Percentiles rank a stretch among this genome's conserved stretches.
Conservation (phyloP, 2,113 vertebrate species). For the Lepus europaeus region DNA sequence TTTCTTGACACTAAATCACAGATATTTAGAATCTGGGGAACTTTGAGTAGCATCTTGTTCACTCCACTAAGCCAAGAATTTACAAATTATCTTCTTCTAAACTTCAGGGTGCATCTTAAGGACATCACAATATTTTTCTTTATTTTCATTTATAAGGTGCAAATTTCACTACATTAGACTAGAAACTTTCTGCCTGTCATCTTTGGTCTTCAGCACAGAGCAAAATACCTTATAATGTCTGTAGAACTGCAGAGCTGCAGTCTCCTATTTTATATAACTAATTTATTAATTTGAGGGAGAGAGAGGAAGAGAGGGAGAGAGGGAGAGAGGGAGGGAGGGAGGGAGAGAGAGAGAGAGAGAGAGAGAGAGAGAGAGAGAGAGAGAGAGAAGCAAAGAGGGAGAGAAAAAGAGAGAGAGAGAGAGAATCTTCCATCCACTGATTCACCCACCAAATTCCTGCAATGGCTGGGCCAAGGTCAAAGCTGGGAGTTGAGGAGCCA, state of each 20-base stretch:
- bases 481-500: too few species aligned
- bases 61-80: not conserved
- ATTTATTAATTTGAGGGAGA: too few species aligned
- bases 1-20: not conserved
- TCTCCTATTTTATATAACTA: too few species aligned
- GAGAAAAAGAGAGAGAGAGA: too few species aligned
- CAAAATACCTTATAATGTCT: not conserved
- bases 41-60: slow-evolving; percentile 34
- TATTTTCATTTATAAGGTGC: slow-evolving; percentile 48
- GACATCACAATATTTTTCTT: not conserved
- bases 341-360: too few species aligned
- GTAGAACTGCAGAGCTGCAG: not conserved
- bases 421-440: too few species aligned
- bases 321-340: too few species aligned
- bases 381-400: too few species aligned
- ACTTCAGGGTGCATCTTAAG: not conserved
- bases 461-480: too few species aligned
- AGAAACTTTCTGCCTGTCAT: not conserved
- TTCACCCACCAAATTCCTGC: too few species aligned
- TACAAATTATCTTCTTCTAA: slow-evolving; percentile 30
- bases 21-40: slow-evolving; percentile 50
- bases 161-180: not conserved
- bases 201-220: not conserved
- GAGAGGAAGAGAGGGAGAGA: too few species aligned
- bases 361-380: too few species aligned